Conservation (phyloP, 2,113 vertebrate genomes). For the Amia ocellicauda region DNA sequence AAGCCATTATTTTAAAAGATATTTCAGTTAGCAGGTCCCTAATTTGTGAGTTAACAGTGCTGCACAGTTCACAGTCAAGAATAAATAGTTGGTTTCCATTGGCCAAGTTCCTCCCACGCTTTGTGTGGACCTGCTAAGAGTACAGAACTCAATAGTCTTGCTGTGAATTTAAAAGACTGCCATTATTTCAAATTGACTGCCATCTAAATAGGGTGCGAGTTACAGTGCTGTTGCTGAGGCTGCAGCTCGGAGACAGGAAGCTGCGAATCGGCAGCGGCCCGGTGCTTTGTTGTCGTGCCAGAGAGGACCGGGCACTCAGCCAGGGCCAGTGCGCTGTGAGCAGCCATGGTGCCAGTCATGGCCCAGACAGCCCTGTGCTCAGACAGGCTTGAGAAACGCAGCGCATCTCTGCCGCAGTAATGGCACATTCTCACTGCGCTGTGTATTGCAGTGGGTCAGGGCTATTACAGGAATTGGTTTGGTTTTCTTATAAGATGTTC, state of each 20-base stretch:
- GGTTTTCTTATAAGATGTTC: too few relatives aligned
- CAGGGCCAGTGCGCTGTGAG: background rate
- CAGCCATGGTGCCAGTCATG: background rate
- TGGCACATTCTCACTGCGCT: too few relatives aligned
- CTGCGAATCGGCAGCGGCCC: background rate
- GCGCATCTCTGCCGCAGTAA: background rate
- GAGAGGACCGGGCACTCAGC: background rate
- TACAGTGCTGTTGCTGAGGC: background rate
- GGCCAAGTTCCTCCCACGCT: background rate
- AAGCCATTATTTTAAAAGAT: too few relatives aligned
- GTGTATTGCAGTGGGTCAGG: too few relatives aligned
- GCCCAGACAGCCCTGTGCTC: background rate
- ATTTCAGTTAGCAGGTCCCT: too few relatives aligned
- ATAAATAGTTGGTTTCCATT: background rate
- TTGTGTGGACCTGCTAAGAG: background rate
- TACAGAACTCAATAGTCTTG: background rate
- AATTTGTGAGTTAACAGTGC: too few relatives aligned
- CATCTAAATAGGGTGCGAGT: background rate
- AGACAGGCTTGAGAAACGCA: background rate
- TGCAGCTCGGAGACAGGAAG: slow-evolving; percentile 4
- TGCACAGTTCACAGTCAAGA: background rate
- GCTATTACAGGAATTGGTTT: too few relatives aligned
- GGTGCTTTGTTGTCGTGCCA: background rate
- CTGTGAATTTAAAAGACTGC: slow-evolving; percentile 3
- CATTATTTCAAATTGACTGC: slow-evolving; percentile 1